Conservation (phyloP, 30 jellyfish, hydroid and myxozoan species). For the Turritopsis dohrnii region DNA sequence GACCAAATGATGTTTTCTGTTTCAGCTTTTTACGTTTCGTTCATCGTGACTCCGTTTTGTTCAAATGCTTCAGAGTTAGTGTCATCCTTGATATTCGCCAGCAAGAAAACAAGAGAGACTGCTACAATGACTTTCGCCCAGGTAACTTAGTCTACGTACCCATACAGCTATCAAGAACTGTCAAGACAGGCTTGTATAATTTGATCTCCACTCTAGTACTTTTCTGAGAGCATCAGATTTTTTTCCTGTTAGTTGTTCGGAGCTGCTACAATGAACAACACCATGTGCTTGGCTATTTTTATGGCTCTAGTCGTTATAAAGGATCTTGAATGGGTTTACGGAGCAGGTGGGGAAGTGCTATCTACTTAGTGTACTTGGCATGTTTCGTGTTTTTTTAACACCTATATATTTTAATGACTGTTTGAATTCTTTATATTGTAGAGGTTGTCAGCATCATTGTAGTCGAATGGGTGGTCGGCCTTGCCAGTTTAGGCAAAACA, state of each 20-base stretch:
- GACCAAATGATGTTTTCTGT: neutral
- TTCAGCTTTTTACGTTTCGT: constrained; percentile 80
- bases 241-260: constrained; percentile 54
- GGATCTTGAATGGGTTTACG: constrained; percentile 78
- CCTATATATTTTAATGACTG: neutral
- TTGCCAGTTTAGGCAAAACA: constrained; percentile 62
- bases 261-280: constrained; percentile 85
- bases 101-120: constrained; percentile 60
- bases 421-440: neutral
- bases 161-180: neutral
- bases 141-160: constrained; percentile 27
- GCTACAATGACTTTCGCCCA: constrained; percentile 76
- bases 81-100: constrained; percentile 83
- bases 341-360: constrained; percentile 88
- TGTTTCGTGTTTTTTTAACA: too few relatives aligned
- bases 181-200: too few relatives aligned
- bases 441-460: constrained; percentile 64
- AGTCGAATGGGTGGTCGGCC: constrained; percentile 66
- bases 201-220: too few relatives aligned
- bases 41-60: constrained; percentile 84
- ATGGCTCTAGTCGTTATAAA: constrained; percentile 84
- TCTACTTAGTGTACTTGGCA: neutral
- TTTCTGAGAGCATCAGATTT: too few relatives aligned
- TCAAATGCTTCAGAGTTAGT: constrained; percentile 88
- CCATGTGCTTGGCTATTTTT: constrained; percentile 85